phyloP scores from a whole-genome alignment of 2,797 vertebrate genomes.

The Coccyzus lansbergi region DNA sequence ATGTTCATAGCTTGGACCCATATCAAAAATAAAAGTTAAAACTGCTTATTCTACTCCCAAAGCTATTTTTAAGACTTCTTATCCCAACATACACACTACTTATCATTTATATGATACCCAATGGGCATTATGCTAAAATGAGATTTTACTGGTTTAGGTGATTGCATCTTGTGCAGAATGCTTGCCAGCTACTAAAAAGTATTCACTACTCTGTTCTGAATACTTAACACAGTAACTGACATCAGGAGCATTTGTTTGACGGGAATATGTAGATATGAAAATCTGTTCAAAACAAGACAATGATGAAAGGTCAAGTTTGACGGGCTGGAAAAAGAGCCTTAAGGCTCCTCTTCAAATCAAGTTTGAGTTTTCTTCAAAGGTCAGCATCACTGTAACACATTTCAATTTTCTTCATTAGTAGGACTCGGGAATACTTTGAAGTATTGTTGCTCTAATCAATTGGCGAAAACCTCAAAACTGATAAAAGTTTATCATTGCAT shows the following conservation, averaged over 20 bases:
- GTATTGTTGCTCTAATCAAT: not conserved
- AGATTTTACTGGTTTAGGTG: not conserved
- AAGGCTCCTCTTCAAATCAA: constrained; percentile 33
- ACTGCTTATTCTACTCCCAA: not conserved
- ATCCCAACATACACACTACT: not conserved
- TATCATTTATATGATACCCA: not conserved
- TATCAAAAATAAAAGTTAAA: not conserved
- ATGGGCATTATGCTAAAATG: not conserved
- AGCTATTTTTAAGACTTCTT: constrained; percentile 33
- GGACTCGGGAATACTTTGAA: constrained; percentile 5
- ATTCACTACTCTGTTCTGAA: not conserved
- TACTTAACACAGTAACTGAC: not conserved
- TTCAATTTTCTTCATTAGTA: constrained; percentile 28
- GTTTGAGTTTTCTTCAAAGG: constrained; percentile 42
- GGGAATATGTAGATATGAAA: not conserved
- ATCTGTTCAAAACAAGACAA: constrained; percentile 2
- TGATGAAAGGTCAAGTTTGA: constrained; percentile 48
- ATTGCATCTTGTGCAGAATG: not conserved
- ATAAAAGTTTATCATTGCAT: not conserved
- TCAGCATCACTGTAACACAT: constrained; percentile 11
- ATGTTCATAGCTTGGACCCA: not conserved
- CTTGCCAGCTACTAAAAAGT: not conserved
- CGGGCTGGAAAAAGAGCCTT: not conserved
- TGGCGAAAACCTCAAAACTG: not conserved
- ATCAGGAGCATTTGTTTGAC: not conserved